Base-by-base conservation (phyloP, 2,113 vertebrate species). In the Pterocles orientalis region DNA sequence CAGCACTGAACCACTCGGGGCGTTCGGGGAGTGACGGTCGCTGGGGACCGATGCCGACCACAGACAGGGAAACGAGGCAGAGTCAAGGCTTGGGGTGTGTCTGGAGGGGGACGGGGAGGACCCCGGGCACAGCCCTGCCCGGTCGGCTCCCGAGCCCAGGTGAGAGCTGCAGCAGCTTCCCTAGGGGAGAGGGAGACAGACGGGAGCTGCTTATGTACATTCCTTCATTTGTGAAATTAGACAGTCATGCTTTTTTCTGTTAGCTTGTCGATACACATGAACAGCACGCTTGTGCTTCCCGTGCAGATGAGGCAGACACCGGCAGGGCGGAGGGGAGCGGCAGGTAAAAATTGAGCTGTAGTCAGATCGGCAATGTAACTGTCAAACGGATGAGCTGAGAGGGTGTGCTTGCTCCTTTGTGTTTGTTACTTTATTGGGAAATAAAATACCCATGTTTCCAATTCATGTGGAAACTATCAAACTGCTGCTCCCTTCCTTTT, bases 191-290 rank as follows among this genome's bases (percentile, higher is more conserved):
- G 60, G 53, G 72, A 20, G 29, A 3, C 0, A 26, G 57, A 4
- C 18, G 1, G 14, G 41, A 13, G 39, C 57, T 51, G 82, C 33
- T 68, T 23, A 8, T 9, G 53, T 17, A 3, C 5, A 2, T 10
- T 29, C 53, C n/a, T 71, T 48, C 18, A 3, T 36, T 25, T 78
- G 73, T 36, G 41, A 11, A 50, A 41, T 4, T 3, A 29, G 57
- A 8, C 0, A 0, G 2, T 23, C 28, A 4, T 33, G 53, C 65
- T n/a, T 47, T 39, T 31, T n/a, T 36, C 70, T 53, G 47, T 47
- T 48, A 33, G 28, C 16, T 39, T 39, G 68, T 57, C 0, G 1
- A 2, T 76, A 53, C 28, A 4, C 23, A 0, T 18, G 33, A 4
- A 0, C 3, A 31, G 14, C 29, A 39, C 7, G n/a, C 70, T 54